Base-by-base conservation (phyloP, 2,113 vertebrate species). In the Argyrosomus japonicus region DNA sequence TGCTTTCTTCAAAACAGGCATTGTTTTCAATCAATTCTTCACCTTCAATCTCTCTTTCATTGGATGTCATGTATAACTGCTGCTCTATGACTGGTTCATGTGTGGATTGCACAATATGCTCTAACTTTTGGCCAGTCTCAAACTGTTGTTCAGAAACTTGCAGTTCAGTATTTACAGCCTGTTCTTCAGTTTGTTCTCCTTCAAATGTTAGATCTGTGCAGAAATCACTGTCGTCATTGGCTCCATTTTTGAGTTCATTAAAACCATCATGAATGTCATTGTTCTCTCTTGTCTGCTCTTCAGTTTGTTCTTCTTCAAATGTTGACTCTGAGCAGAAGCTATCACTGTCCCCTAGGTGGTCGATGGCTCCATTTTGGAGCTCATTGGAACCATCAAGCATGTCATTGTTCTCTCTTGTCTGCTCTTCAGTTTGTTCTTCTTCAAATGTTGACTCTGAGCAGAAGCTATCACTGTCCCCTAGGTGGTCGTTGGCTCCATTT, bases 241-340 rank as follows among this genome's bases (percentile, higher is more conserved):
- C 48, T 82, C 32, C 75, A 69, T 83, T 81, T 81, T 75, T 12
- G 21, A 51, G 21, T 14, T 64, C 60, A 69, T 70, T 58, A 53
- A 27, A n/a, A 47, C 77, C 3, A 75, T 84, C 88, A 76, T 53
- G 15, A 9, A 69, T 61, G 43, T 2, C 27, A 27, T 71, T 18
- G 21, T 60, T 50, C 2, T 25, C 32, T 64, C 69, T 64, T 43
- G 36, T 77, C 11, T 85, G 58, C 8, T 76, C 60, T 45, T 82
- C 61, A 43, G 17, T 45, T 45, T 45, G 19, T 2, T 87, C 76
- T 4, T 82, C 80, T 51, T 88, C 75, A 75, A 67, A 84, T 29
- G 82, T 27, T 73, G 83, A 89, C 83, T 78, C 77, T 18, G 82
- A 74, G 62, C 43, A 81, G 54, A 91, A 92, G 77, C 85, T 90